Percentiles rank a stretch among this genome's conserved stretches.
phyloP scores from a whole-genome alignment of 2,888 invertebrate genomes.

The Gasteruption jaculator region DNA sequence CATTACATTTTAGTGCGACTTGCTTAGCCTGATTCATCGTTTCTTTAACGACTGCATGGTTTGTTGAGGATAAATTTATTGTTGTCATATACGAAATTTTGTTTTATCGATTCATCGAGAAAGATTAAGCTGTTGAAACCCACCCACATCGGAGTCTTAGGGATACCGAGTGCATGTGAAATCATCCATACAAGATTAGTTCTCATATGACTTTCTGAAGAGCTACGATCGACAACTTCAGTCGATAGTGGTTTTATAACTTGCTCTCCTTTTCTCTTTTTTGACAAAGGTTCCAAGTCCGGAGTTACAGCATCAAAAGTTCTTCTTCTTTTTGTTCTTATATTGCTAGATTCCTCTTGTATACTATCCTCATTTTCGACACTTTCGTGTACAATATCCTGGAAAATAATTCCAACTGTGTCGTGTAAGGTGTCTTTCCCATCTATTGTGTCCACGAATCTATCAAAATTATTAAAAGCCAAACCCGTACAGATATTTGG shows the following conservation, averaged over 20 bases:
- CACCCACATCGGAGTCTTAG: slow-evolving; percentile 31
- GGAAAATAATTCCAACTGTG: slow-evolving; percentile 28
- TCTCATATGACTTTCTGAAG: neutral
- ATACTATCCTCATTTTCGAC: neutral
- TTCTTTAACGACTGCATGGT: slow-evolving; percentile 26
- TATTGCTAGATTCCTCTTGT: neutral
- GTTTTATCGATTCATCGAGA: slow-evolving; percentile 24
- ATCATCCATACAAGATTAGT: slow-evolving; percentile 20
- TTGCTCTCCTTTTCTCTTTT: slow-evolving; percentile 13
- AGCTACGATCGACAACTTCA: neutral
- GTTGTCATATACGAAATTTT: slow-evolving; percentile 29
- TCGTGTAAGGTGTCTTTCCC: slow-evolving; percentile 29
- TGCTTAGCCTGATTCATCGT: slow-evolving; percentile 28
- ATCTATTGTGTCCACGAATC: slow-evolving; percentile 26
- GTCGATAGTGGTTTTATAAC: slow-evolving; percentile 11
- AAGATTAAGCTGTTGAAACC: slow-evolving; percentile 28
- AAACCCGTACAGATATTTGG: slow-evolving; percentile 21
- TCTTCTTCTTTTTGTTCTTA: slow-evolving; percentile 19
- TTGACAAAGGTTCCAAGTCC: slow-evolving; percentile 13
- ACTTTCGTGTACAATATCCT: slow-evolving; percentile 13
- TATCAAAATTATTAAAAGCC: slow-evolving; percentile 27
- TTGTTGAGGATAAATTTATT: slow-evolving; percentile 34
- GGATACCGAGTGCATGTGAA: slow-evolving; percentile 20
- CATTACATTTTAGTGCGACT: slow-evolving; percentile 27
- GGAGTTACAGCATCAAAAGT: slow-evolving; percentile 15